These are phyloP conservation scores for Progne subis DNA, from an alignment of 2,113 vertebrate species.

Conservation along the genomic window DNA sequence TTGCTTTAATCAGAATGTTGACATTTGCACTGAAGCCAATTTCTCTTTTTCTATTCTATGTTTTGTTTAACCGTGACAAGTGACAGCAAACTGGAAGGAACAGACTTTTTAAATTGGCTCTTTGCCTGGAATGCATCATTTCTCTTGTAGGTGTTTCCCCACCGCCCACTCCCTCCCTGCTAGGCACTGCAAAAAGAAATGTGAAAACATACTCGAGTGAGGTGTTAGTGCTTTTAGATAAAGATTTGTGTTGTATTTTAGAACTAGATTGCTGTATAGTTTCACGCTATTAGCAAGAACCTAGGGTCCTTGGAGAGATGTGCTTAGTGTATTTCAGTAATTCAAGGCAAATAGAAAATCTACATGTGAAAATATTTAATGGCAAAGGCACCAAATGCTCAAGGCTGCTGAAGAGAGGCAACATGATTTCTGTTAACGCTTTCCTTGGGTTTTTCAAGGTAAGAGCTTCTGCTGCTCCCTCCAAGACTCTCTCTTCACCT, in stretches of 20 bases:
- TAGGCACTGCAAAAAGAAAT: slow-evolving; percentile 71
- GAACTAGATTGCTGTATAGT: slow-evolving; percentile 80
- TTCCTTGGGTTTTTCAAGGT: not conserved
- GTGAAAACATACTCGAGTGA: slow-evolving; percentile 78
- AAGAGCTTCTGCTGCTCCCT: not conserved
- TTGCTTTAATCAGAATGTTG: slow-evolving; percentile 88
- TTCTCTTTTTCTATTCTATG: slow-evolving; percentile 80
- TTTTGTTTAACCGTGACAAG: slow-evolving; percentile 84
- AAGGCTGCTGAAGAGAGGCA: slow-evolving; percentile 51
- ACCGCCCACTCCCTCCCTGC: slow-evolving; percentile 20
- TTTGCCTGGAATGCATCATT: slow-evolving; percentile 81
- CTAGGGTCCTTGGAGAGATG: slow-evolving; percentile 78
- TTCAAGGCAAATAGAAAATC: slow-evolving; percentile 81
- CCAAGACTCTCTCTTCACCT: not conserved
- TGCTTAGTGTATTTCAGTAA: slow-evolving; percentile 81
- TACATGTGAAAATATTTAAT: slow-evolving; percentile 82
- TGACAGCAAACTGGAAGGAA: slow-evolving; percentile 84
- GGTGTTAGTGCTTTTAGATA: slow-evolving; percentile 81
- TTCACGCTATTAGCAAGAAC: slow-evolving; percentile 81
- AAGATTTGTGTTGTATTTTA: slow-evolving; percentile 86
- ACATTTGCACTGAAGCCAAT: slow-evolving; percentile 85
- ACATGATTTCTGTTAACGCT: slow-evolving; percentile 52
- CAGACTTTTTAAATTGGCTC: slow-evolving; percentile 84
- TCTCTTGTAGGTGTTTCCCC: slow-evolving; percentile 74
- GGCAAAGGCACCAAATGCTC: slow-evolving; percentile 62